phyloP scores from a whole-genome alignment of 2,888 invertebrate species.

The Proisotoma minuta region DNA sequence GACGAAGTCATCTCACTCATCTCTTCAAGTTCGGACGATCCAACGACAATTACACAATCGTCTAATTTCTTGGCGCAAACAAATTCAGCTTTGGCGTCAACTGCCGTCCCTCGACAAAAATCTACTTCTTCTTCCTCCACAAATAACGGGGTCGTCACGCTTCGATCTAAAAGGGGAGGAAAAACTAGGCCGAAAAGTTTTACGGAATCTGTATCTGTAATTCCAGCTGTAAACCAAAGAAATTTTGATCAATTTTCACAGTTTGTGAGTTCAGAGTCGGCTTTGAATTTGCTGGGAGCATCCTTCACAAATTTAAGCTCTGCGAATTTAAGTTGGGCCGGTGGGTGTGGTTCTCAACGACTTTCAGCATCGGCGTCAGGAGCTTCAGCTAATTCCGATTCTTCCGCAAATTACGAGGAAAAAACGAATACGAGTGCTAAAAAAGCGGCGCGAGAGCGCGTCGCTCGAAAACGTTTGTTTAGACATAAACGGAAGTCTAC shows the following conservation, averaged over 20 bases:
- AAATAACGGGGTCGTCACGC: slow-evolving; percentile 28
- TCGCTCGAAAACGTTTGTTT: neutral
- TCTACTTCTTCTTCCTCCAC: slow-evolving; percentile 33
- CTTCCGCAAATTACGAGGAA: slow-evolving; percentile 24
- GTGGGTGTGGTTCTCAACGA: slow-evolving; percentile 35
- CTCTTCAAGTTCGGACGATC: slow-evolving; percentile 42
- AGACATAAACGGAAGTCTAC: slow-evolving; percentile 23
- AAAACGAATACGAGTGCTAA: slow-evolving; percentile 35
- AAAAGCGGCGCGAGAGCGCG: slow-evolving; percentile 11
- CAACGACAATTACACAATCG: slow-evolving; percentile 43
- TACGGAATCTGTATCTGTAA: slow-evolving; percentile 37
- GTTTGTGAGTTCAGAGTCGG: slow-evolving; percentile 35
- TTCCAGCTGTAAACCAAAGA: neutral
- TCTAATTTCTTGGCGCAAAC: slow-evolving; percentile 13
- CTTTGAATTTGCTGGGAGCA: slow-evolving; percentile 42
- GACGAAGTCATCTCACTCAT: slow-evolving; percentile 31
- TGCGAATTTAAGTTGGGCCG: slow-evolving; percentile 28
- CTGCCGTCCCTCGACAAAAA: slow-evolving; percentile 19
- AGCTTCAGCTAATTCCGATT: slow-evolving; percentile 25
- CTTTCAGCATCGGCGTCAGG: neutral
- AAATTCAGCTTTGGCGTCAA: slow-evolving; percentile 14
- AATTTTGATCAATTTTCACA: neutral
- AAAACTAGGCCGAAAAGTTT: slow-evolving; percentile 47
- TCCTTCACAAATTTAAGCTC: no score
- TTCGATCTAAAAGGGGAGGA: slow-evolving; percentile 21